phyloP scores from a whole-genome alignment of 2,888 invertebrate species.

The Torymus aiolomorphi region DNA sequence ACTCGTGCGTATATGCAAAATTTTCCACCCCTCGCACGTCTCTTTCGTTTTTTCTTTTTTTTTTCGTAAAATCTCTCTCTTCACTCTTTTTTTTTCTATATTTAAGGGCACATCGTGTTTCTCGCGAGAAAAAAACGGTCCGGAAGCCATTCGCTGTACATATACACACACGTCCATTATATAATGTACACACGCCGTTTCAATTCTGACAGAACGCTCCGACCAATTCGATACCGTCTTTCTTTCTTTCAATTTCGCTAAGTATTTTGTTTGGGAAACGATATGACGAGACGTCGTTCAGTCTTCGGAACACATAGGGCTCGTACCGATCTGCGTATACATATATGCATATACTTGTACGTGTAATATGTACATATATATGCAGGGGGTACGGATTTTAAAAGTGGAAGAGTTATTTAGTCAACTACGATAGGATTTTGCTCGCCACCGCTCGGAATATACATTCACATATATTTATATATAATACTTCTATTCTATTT shows the following conservation, averaged over 20 bases:
- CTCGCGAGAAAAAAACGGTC: too few species aligned
- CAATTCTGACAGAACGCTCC: conserved; percentile 16
- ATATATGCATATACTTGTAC: background rate
- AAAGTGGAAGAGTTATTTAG: too few species aligned
- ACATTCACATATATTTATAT: too few species aligned
- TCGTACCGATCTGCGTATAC: conserved; percentile 20
- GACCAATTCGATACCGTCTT: conserved; percentile 19
- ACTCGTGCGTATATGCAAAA: too few species aligned
- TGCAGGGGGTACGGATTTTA: too few species aligned
- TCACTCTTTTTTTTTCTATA: conserved; percentile 36
- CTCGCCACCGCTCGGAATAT: too few species aligned
- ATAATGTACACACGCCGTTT: too few species aligned
- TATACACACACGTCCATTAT: too few species aligned
- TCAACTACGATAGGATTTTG: too few species aligned
- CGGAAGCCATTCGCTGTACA: too few species aligned
- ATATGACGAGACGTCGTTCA: conserved; percentile 28
- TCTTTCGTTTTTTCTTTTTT: background rate
- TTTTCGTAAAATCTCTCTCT: conserved; percentile 3
- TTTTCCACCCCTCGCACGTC: background rate
- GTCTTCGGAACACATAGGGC: conserved; percentile 46
- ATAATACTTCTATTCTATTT: too few species aligned
- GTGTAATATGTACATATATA: too few species aligned
- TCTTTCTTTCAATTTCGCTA: background rate
- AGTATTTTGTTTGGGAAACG: conserved; percentile 11
- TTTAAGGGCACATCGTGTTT: conserved; percentile 53